Evolutionary conservation across 2,113 vertebrate genomes (phyloP).

Genomic region (Embiotoca jacksoni): DNA sequence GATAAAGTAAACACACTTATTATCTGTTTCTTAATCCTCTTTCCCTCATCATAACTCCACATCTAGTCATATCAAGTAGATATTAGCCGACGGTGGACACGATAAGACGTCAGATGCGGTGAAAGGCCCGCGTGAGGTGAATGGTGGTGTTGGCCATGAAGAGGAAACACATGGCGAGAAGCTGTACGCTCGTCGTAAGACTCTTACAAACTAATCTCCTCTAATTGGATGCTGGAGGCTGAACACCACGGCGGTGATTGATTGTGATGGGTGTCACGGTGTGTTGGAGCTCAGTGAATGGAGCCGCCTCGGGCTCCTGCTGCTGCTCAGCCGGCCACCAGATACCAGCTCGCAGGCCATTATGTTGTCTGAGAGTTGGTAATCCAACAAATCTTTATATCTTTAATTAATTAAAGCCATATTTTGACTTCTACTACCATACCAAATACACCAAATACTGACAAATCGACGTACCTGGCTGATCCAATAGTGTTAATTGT

Average conservation of each 20-base stretch:
- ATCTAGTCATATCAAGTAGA: too few relatives aligned
- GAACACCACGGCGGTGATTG: conserved; percentile 58
- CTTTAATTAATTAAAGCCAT: neutral
- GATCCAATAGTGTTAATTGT: too few relatives aligned
- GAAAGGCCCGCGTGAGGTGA: conserved; percentile 8
- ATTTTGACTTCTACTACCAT: neutral
- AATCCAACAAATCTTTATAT: neutral
- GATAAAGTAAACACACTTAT: too few relatives aligned
- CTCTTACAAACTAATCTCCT: conserved; percentile 81
- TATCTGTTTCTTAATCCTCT: too few relatives aligned
- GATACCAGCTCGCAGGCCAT: neutral
- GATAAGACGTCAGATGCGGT: conserved; percentile 10
- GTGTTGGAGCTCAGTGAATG: conserved; percentile 41
- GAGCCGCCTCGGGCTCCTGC: neutral
- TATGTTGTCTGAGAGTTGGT: neutral
- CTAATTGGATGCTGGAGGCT: conserved; percentile 77
- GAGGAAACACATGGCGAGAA: conserved; percentile 64
- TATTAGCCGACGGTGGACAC: neutral
- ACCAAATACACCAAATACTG: too few relatives aligned
- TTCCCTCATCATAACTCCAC: too few relatives aligned
- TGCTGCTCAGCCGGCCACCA: too few relatives aligned
- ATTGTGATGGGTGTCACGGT: conserved; percentile 56
- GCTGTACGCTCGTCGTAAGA: conserved; percentile 68
- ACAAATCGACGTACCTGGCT: too few relatives aligned
- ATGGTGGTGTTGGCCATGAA: conserved; percentile 12